Evolutionary conservation across 2,113 vertebrate species (phyloP), one percentile per base, ranked within the genome.

Genomic region (Fulmarus glacialis): DNA sequence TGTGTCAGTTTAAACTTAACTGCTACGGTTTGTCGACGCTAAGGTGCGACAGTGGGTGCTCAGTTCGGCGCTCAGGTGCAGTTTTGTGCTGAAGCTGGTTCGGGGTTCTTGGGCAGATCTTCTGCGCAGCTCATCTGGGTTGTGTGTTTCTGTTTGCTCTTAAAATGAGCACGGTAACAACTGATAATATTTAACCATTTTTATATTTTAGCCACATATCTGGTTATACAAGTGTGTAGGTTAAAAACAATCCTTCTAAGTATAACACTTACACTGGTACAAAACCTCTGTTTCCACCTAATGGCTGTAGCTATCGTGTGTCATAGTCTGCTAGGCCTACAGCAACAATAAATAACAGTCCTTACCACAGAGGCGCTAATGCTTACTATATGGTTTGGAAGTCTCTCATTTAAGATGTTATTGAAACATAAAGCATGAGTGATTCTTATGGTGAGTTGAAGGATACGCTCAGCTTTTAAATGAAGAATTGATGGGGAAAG

Each of bases 51-150:
- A 60, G 9, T 34, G 32, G 18, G 14, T 34, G 16, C 30, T 58
- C 6, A 4, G 38, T 43, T 82, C 70, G 71, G 30, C 0, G 0
- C 34, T 30, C 8, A 11, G 29, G 5, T 53, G 30, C 30, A 9
- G n/a, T 75, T 79, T 79, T 67, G 32, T 63, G 4, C 1, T 71
- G n/a, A 73, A 88, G 27, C 14, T 40, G 22, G 4, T 45, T 85
- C 50, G 63, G n/a, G 6, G 12, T 72, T 75, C 24, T 50, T 0
- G 0, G 45, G 30, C 50, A 91, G 53, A 50, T 50, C 13, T 27
- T 52, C 48, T 60, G 45, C 1, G 1, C 19, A 88, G 32, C 26
- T 75, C 45, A 17, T 24, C 12, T 34, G 29, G 7, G 4, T 48
- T 56, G 59, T 75, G 10, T 52, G 20, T 78, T 89, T 86, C 36